Conservation (phyloP, 2,113 vertebrate genomes). For the Phainopepla nitens region DNA sequence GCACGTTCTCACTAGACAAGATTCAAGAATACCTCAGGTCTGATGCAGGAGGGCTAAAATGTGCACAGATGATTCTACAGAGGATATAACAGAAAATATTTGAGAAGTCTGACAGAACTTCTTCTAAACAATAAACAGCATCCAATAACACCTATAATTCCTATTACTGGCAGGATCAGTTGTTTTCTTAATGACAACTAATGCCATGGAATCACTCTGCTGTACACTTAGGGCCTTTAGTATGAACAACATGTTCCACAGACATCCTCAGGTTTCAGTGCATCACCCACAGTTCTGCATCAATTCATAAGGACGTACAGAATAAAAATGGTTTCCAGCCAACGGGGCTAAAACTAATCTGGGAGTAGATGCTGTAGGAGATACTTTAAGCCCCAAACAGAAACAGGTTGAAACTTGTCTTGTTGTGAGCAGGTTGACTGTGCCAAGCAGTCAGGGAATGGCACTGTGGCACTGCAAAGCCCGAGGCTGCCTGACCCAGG, state of each 20-base stretch:
- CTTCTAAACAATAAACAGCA: not conserved
- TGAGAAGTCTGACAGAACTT: not conserved
- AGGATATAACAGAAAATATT: not conserved
- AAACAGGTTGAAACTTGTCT: not conserved
- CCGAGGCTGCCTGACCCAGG: not conserved
- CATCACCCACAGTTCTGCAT: not conserved
- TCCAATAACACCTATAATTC: not conserved
- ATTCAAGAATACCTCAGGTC: not conserved
- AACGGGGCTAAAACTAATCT: not conserved
- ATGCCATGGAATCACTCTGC: not conserved
- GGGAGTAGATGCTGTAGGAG: not conserved
- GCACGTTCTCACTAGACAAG: not conserved
- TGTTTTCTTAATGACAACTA: not conserved
- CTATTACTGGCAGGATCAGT: not conserved
- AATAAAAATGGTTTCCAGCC: not conserved
- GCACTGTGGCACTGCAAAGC: not conserved
- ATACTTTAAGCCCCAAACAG: not conserved
- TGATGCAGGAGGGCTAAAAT: not conserved
- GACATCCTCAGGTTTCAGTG: not conserved
- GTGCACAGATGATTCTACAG: not conserved
- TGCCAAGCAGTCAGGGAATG: not conserved
- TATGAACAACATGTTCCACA: not conserved
- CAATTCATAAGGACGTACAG: not conserved
- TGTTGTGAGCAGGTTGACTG: not conserved
- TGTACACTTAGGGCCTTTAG: not conserved